Evolutionary conservation across 2,113 vertebrate genomes (phyloP).

Genomic region (Oceanodroma tethys): DNA sequence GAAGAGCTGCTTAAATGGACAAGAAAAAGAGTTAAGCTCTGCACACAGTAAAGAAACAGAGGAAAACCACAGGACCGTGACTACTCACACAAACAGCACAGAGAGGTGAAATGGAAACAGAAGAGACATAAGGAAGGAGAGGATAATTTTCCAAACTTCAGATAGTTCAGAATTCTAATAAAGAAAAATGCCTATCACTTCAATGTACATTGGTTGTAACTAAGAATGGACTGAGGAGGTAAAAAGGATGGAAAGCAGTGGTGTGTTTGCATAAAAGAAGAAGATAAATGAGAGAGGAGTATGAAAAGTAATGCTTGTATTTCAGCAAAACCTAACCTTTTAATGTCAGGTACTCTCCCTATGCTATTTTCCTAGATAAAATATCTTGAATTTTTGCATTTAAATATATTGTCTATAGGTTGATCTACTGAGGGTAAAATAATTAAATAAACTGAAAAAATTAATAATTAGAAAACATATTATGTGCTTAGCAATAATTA

Average conservation of each 20-base stretch:
- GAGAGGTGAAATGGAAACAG: not conserved
- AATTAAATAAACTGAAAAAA: not conserved
- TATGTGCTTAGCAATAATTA: not conserved
- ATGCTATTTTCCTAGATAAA: not conserved
- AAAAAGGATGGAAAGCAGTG: not conserved
- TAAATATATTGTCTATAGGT: not conserved
- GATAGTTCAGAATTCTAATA: not conserved
- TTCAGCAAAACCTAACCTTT: not conserved
- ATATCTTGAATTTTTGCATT: not conserved
- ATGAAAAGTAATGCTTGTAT: not conserved
- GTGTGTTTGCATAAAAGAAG: not conserved
- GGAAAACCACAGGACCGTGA: not conserved
- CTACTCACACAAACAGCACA: rapidly evolving
- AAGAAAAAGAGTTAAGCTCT: not conserved
- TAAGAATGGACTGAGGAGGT: not conserved
- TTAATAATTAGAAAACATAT: not conserved
- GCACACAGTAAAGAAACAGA: not conserved
- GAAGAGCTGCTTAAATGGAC: not conserved
- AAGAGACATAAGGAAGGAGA: not conserved
- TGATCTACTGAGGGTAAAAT: not conserved
- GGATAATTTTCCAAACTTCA: not conserved
- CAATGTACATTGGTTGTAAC: not conserved
- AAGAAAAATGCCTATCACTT: not conserved
- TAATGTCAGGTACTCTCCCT: not conserved
- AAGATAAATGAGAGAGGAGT: not conserved